Evolutionary conservation across 30 jellyfish, hydroid and myxozoan species (phyloP), one percentile per base, ranked within the genome.

Genomic region (Euphysa ruthae): DNA sequence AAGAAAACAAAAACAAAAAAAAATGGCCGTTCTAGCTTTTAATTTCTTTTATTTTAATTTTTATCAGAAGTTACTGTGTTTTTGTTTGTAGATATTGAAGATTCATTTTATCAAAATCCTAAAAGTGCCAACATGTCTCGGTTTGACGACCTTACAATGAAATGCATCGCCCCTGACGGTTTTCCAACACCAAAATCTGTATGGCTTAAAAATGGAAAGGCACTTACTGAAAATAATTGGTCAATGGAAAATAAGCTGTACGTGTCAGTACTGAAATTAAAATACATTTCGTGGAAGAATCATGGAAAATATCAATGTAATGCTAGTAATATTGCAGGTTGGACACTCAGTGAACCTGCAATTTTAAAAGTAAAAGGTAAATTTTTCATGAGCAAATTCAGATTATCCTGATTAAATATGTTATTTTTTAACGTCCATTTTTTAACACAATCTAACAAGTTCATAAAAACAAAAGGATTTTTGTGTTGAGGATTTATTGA

Each of bases 101-200:
- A 0, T 33, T 2, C 10, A 18, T 63, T 63, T 0, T 12, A 5
- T 43, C 71, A 24, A 18, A 13, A n/a, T 30, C 77, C 77, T 10
- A 35, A 30, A 25, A 63, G 24, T 34, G 77, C 77, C 22, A 30
- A 24, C 30, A 63, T 19, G 4, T 16, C 70, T 1, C 32, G 29
- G n/a, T 29, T 35, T 32, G 65, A 42, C 33, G 46, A 31, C 18
- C 77, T 33, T 35, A 43, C 46, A 18, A 33, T 63, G 24, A 31
- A 23, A 63, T 63, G 77, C 42, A 63, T 63, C 16, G 57, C 77
- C 24, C 77, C 77, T 22, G 42, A 43, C 42, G 77, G 77, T 1
- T 35, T 32, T 35, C 97, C 97, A 13, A 49, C 38, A 31, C 97
- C 97, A 4, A 61, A 24, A 1, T 81, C 80, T 7, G 34, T 84